Evolutionary conservation across 1,140 invertebrate genomes (phyloP), one percentile per base, ranked within the genome.

Genomic region (Rhyzopertha dominica): DNA sequence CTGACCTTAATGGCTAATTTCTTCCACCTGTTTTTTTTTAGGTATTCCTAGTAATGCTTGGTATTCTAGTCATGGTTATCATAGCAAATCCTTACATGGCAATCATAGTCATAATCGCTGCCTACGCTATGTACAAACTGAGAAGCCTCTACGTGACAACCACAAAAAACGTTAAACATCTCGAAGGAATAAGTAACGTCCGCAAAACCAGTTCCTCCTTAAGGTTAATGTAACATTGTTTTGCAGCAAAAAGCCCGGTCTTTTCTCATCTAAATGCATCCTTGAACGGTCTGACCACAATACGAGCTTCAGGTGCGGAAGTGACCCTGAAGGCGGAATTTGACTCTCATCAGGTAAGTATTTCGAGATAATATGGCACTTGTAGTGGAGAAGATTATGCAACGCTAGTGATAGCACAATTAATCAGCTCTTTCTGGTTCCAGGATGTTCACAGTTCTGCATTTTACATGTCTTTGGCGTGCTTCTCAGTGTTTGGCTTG

Each of bases 181-280:
- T 75, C 1, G 74, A 78, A 58, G 69, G 70, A 25, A 53, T 66
- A 19, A 52, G 74, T 72, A 56, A 62, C 13, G 5, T 32, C 13
- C 7, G 30, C 30, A 13, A 14, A 17, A 10, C 14, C 5, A 38
- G 10, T 7, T 22, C 14, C 8, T 22, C 12, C 16, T 24, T 24
- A n/a, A 0, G 7, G 4, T 28, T 25, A 19, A 43, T n/a, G 5
- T 36, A 30, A 29, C 22, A 28, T 32, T 34, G 25, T 31, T 40
- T 39, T 50, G 30, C 61, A 87, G 83, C 80, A 32, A 75, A 81
- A 25, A 85, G 82, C 69, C 90, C 90, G 0, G 81, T 95, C 5
- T 92, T 88, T 69, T 82, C 86, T 8, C 91, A 95, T 62, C 71
- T 98, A 30, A 91, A 85, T 64, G 83, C 90, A 12, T 86, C 91